These are phyloP conservation scores for Crax fasciolata DNA, from an alignment of 2,797 vertebrate genomes.

Conservation along the genomic window DNA sequence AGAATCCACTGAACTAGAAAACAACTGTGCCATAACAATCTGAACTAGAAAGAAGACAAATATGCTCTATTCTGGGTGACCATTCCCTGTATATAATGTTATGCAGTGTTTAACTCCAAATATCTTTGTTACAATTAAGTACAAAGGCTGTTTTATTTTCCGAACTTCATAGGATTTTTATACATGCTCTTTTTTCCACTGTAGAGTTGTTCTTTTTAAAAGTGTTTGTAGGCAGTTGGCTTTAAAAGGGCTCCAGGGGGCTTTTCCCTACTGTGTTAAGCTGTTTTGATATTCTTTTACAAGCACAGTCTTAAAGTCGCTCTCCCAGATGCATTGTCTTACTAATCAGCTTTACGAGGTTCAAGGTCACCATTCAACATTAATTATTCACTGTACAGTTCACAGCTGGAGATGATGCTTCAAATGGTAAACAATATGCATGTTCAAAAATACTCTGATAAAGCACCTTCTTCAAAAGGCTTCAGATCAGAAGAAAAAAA, in stretches of 20 bases:
- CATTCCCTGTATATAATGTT: background rate
- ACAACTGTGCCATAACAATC: constrained; percentile 43
- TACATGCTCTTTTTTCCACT: background rate
- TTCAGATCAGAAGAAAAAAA: background rate
- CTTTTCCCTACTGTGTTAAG: constrained; percentile 74
- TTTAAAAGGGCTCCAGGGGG: constrained; percentile 70
- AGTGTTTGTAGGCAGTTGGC: constrained; percentile 62
- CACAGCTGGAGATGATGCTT: constrained; percentile 54
- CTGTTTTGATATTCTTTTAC: constrained; percentile 78
- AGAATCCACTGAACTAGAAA: constrained; percentile 59
- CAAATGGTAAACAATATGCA: constrained; percentile 18
- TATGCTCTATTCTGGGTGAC: constrained; percentile 22
- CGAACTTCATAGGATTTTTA: constrained; percentile 54
- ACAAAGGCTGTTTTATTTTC: constrained; percentile 52
- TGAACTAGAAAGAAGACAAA: constrained; percentile 54
- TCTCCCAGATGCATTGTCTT: constrained; percentile 76
- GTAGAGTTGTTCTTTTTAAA: constrained; percentile 43
- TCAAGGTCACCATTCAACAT: constrained; percentile 59
- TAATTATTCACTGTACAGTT: constrained; percentile 73
- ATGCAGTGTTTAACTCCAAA: constrained; percentile 33
- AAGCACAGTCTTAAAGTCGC: constrained; percentile 62
- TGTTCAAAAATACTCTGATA: background rate
- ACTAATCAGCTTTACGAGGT: constrained; percentile 75
- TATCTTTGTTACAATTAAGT: constrained; percentile 35
- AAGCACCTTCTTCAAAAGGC: background rate